A percentile compares a stretch with the other conserved stretches of the same genome.
phyloP scores from a whole-genome alignment of 2,113 vertebrate species.

The Petrocephalus zakoni region DNA sequence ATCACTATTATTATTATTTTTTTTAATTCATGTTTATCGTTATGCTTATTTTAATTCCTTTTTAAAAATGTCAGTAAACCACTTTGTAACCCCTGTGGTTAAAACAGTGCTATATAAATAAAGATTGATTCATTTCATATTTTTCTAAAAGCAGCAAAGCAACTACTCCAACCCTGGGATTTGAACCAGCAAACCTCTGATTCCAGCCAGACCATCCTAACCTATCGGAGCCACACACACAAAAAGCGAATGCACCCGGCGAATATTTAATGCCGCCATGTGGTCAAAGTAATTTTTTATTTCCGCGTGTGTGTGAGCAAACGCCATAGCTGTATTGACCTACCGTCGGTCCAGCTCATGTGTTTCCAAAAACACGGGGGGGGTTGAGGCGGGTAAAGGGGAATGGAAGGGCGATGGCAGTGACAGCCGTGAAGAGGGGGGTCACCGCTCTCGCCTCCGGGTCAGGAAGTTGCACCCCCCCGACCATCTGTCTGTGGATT shows the following conservation, averaged over 20 bases:
- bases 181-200: background rate
- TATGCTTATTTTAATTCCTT: background rate
- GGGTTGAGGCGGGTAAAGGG: background rate
- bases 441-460: constrained; percentile 31
- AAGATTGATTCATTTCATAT: background rate
- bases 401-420: constrained; percentile 4
- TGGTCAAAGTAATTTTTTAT: background rate
- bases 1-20: background rate
- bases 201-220: background rate
- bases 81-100: background rate
- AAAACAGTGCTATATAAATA: background rate
- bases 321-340: background rate
- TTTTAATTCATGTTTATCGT: background rate
- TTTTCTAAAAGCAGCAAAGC: background rate
- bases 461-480: constrained; percentile 60
- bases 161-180: background rate
- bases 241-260: background rate
- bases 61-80: background rate
- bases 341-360: background rate
- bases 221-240: background rate
- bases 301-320: background rate
- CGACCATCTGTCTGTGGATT: constrained; percentile 68
- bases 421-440: constrained; percentile 9
- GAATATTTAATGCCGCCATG: background rate
- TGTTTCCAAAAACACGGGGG: background rate